A percentile compares a stretch with the other conserved stretches of the same genome.
phyloP scores from a whole-genome alignment of 1,140 invertebrate genomes.

The Phthorimaea operculella region DNA sequence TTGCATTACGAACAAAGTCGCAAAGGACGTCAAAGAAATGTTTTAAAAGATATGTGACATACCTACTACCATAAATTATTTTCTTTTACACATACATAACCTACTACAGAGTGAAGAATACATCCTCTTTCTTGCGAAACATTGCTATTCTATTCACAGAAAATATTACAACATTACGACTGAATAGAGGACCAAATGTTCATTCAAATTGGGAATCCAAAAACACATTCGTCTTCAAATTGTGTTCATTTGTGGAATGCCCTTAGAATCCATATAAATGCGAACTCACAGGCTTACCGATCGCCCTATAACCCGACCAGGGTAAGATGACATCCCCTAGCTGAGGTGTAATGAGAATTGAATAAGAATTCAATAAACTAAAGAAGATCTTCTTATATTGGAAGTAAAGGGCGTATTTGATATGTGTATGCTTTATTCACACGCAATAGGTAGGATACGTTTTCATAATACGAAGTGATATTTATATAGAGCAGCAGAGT shows the following conservation, averaged over 20 bases:
- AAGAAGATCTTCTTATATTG: constrained; percentile 34
- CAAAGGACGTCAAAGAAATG: no score
- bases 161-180: constrained; percentile 48
- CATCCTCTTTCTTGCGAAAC: no score
- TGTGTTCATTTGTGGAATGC: constrained; percentile 60
- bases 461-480: constrained; percentile 25
- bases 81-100: no score
- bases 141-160: constrained; percentile 8
- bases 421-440: constrained; percentile 52
- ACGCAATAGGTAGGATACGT: constrained; percentile 35
- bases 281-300: constrained; percentile 35
- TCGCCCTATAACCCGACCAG: constrained; percentile 26
- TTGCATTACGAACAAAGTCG: no score
- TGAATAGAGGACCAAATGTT: constrained; percentile 35
- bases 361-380: constrained; percentile 1
- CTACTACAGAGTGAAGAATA: no score
- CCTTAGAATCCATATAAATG: constrained; percentile 62
- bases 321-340: constrained; percentile 12
- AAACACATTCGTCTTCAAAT: constrained; percentile 60
- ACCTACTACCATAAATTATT: no score
- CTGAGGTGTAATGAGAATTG: neutral
- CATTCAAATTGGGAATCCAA: constrained; percentile 52
- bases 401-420: constrained; percentile 30
- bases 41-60: no score
- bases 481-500: constrained; percentile 20